These are phyloP conservation scores for Belgica antarctica DNA, from an alignment of 2,888 invertebrate genomes.

Conservation along the genomic window DNA sequence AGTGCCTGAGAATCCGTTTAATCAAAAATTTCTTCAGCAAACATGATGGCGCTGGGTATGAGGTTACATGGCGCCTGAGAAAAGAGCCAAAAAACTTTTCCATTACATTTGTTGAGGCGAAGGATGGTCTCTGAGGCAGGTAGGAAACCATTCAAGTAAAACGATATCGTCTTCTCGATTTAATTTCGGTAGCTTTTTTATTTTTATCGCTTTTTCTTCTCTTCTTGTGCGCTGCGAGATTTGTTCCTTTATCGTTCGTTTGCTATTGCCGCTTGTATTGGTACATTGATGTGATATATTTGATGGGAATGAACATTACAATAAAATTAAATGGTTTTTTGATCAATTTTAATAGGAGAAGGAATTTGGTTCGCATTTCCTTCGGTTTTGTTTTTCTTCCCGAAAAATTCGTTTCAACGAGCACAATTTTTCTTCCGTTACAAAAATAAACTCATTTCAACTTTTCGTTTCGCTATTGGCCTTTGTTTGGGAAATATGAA, in stretches of 20 bases:
- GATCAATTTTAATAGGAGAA: constrained; percentile 35
- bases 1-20: too few relatives aligned
- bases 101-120: background rate
- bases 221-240: constrained; percentile 35
- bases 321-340: constrained; percentile 38
- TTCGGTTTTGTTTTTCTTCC: background rate
- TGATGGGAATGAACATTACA: constrained; percentile 38
- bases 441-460: too few relatives aligned
- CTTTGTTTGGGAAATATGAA: too few relatives aligned
- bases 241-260: background rate
- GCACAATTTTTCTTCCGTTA: too few relatives aligned
- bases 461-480: too few relatives aligned
- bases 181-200: constrained; percentile 32
- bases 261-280: background rate
- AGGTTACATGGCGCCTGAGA: background rate
- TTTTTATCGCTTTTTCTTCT: constrained; percentile 36
- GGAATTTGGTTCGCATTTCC: background rate
- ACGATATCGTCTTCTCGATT: constrained; percentile 31
- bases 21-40: background rate
- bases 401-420: too few relatives aligned
- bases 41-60: background rate
- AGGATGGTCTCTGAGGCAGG: constrained; percentile 22
- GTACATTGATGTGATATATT: constrained; percentile 37
- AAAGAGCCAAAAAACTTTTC: background rate
- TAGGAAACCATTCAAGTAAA: constrained; percentile 5